Conservation (phyloP, 2,113 vertebrate species). For the Taxidea taxus region DNA sequence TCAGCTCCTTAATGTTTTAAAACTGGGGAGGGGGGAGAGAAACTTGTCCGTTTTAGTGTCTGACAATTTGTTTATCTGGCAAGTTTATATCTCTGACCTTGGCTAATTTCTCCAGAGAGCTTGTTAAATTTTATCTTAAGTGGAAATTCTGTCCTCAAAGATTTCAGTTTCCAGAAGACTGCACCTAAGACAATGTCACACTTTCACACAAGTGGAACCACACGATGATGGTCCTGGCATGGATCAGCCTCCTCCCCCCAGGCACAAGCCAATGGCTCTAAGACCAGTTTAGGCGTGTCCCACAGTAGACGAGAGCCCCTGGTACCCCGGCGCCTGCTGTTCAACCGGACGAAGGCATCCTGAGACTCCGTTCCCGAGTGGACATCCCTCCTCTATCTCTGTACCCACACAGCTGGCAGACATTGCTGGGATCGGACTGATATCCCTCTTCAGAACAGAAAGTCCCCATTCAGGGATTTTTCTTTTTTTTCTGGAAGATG, state of each 20-base stretch:
- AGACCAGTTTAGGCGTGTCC: background rate
- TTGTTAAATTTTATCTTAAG: conserved; percentile 24
- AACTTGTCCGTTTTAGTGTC: background rate
- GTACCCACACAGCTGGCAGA: fast-evolving
- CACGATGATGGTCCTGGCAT: fast-evolving
- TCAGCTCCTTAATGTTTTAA: background rate
- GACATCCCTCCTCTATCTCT: fast-evolving
- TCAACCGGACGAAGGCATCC: fast-evolving
- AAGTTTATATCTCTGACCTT: background rate
- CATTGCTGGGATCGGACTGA: fast-evolving
- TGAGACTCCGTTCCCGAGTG: fast-evolving
- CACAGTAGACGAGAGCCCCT: fast-evolving
- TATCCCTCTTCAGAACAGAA: too few species aligned
- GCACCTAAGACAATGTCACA: background rate
- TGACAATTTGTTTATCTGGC: background rate
- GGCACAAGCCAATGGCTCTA: background rate
- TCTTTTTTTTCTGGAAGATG: background rate
- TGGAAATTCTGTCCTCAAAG: conserved; percentile 37
- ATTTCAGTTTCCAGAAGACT: background rate
- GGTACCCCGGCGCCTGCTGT: fast-evolving
- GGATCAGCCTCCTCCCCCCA: background rate
- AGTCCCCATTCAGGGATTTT: too few species aligned
- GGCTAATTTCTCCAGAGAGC: background rate
- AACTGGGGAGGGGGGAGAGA: background rate
- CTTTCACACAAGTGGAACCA: too few species aligned